Base-by-base conservation (phyloP, 2,113 vertebrate genomes). In the Isichthys henryi region DNA sequence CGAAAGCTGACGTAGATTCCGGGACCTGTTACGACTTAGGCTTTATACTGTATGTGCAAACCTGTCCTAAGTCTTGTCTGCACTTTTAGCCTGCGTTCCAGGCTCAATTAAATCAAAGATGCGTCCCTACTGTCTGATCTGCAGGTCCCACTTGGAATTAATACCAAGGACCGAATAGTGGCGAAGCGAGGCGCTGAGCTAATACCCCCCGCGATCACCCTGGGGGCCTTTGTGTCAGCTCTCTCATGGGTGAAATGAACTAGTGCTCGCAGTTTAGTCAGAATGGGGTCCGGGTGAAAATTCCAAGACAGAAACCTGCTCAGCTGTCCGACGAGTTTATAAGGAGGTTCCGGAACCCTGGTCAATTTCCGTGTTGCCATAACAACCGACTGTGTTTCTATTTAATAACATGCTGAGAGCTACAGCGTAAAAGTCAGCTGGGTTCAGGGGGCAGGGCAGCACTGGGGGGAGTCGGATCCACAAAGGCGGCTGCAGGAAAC, bases 161-260 rank as follows among this genome's bases (percentile, higher is more conserved):
- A 90, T 74, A 49, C 53, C 74, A 53, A 49, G 21, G 31, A 46
- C 31, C 31, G 19, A 80, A 62, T 35, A 80, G 89, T 21, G 77
- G 62, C 46, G 48, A 52, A 85, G 85, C 9, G 13, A 87, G 31
- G 10, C 58, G 56, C 31, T 53, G 46, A 87, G 62, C 46, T 53
- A 74, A 90, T 77, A 90, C 53, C 62, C 46, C 45, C 58, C 52
- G 5, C 89, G 50, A 84, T 56, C 43, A 77, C 84, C 31, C 66
- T 17, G 27, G 58, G 89, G 45, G 84, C 46, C 85, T 87, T 50
- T 77, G 49, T 87, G 62, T 85, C 48, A 31, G 62, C 62, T 53
- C 85, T 77, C 62, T 90, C 85, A 87, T 90, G 89, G 89, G 58
- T 90, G 89, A 90, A 90, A 90, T 90, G 89, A 90, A 87, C 85